Evolutionary conservation across 2,888 invertebrate species (phyloP).

Genomic region (Oligia strigilis): DNA sequence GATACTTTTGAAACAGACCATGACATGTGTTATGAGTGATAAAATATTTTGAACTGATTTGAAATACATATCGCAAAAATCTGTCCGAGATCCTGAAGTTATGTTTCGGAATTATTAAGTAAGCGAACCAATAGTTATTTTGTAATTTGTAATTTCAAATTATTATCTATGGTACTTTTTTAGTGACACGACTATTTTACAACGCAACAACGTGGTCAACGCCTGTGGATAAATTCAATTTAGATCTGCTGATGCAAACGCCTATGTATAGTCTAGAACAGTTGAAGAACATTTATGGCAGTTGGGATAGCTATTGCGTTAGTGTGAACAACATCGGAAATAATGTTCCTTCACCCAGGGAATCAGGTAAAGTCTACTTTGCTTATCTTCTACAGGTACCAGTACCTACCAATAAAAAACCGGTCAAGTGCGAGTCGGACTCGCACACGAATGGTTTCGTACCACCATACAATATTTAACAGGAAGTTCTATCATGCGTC

Average conservation of each 20-base stretch:
- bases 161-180: slow-evolving; percentile 20
- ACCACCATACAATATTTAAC: too few relatives aligned
- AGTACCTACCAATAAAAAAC: too few relatives aligned
- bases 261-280: slow-evolving; percentile 16
- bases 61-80: background rate
- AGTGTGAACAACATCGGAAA: slow-evolving; percentile 46
- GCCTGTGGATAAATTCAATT: slow-evolving; percentile 31
- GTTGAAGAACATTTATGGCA: slow-evolving; percentile 49
- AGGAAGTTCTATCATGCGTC: too few relatives aligned
- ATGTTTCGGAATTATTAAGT: background rate
- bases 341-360: slow-evolving; percentile 66
- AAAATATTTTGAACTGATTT: background rate
- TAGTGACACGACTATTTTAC: slow-evolving; percentile 50
- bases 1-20: background rate
- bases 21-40: background rate
- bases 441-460: too few relatives aligned
- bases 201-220: slow-evolving; percentile 46
- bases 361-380: slow-evolving; percentile 70
- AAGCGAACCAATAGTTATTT: background rate
- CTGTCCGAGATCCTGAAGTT: background rate
- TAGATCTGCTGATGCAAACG: slow-evolving; percentile 42
- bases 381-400: too few relatives aligned
- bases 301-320: slow-evolving; percentile 58
- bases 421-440: too few relatives aligned
- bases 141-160: background rate